Evolutionary conservation across 2,888 invertebrate genomes (phyloP).

Genomic region (Hyposoter dolosus): DNA sequence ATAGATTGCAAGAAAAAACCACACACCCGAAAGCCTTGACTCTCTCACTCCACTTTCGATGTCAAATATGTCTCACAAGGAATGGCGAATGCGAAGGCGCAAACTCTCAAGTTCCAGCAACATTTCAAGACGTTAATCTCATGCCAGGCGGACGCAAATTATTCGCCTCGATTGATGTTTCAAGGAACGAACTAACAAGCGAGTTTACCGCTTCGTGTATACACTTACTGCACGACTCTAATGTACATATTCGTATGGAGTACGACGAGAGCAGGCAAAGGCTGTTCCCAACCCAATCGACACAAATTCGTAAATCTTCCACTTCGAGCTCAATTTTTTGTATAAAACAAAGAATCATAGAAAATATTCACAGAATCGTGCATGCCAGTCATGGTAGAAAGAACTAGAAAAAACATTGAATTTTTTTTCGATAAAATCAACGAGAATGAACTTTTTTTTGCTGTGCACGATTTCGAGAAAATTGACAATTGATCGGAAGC

Average conservation of each 20-base stretch:
- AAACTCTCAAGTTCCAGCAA: conserved; percentile 4
- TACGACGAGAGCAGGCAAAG: not conserved
- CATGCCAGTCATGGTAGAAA: not conserved
- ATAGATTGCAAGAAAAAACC: not conserved
- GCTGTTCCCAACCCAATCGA: not conserved
- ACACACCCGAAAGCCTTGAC: not conserved
- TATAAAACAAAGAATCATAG: not conserved
- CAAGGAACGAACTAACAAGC: conserved; percentile 66
- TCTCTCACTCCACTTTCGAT: not conserved
- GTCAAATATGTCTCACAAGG: conserved; percentile 3
- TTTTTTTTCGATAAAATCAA: not conserved
- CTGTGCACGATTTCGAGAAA: not conserved
- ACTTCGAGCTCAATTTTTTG: not conserved
- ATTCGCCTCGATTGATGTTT: conserved; percentile 66
- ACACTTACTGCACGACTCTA: conserved; percentile 22
- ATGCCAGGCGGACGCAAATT: conserved; percentile 58
- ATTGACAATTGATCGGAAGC: not conserved
- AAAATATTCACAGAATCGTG: not conserved
- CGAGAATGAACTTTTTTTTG: not conserved
- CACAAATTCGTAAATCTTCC: not conserved
- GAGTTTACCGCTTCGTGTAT: conserved; percentile 47
- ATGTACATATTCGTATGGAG: conserved; percentile 35
- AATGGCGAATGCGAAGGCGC: not conserved
- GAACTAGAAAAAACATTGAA: not conserved
- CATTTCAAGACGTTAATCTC: conserved; percentile 27